Conservation (phyloP, 1,140 invertebrate genomes). For the Orchesella cincta region DNA sequence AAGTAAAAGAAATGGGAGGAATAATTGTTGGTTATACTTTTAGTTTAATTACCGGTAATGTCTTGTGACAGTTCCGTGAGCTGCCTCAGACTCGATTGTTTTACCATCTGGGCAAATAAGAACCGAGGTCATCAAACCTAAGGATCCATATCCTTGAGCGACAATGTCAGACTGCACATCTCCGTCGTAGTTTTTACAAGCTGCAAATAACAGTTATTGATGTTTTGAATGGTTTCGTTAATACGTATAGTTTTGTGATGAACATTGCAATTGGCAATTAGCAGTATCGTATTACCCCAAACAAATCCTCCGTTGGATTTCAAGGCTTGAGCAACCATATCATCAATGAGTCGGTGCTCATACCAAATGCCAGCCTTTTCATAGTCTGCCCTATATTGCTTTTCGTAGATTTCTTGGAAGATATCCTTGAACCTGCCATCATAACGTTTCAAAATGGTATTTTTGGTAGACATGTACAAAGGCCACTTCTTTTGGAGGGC, state of each 20-base stretch:
- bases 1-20: background rate
- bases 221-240: too few species aligned
- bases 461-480: conserved; percentile 85
- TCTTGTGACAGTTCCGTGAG: conserved; percentile 87
- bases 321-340: conserved; percentile 87
- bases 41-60: conserved; percentile 69
- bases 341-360: conserved; percentile 89
- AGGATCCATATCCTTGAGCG: conserved; percentile 80
- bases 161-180: conserved; percentile 88
- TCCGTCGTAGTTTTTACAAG: conserved; percentile 66
- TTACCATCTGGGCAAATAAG: conserved; percentile 88
- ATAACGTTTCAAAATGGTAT: conserved; percentile 87
- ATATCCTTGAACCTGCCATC: conserved; percentile 81
- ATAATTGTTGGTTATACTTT: background rate
- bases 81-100: conserved; percentile 87
- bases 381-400: conserved; percentile 74
- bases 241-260: too few species aligned
- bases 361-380: conserved; percentile 81
- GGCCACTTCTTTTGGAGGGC: conserved; percentile 81
- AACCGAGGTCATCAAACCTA: conserved; percentile 91
- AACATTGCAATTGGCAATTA: too few species aligned
- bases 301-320: conserved; percentile 63
- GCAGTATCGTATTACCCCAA: conserved; percentile 2
- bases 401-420: conserved; percentile 83
- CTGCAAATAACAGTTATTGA: background rate